phyloP scores from a whole-genome alignment of 2,113 vertebrate genomes.

The Puffinus mauretanicus region DNA sequence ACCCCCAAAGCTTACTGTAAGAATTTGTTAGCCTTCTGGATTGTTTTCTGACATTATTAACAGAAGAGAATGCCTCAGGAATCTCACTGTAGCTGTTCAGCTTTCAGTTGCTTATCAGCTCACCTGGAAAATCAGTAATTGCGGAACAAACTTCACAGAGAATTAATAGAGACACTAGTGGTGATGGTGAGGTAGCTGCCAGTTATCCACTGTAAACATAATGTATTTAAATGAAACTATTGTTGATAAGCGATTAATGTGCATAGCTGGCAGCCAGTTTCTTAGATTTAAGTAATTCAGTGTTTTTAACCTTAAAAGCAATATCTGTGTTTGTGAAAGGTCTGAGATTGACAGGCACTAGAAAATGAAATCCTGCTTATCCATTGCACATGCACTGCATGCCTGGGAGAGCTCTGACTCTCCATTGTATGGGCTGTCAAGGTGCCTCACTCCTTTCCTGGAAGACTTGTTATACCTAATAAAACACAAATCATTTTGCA shows the following conservation, averaged over 20 bases:
- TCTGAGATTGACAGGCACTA: background rate
- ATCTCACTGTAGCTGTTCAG: background rate
- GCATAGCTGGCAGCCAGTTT: background rate
- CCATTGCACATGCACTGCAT: rapidly evolving
- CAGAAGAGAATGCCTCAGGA: background rate
- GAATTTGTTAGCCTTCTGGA: background rate
- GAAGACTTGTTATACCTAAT: background rate
- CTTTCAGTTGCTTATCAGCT: background rate
- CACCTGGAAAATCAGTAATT: background rate
- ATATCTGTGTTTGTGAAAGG: background rate
- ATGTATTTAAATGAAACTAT: background rate
- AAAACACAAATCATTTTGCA: background rate
- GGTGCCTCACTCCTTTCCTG: background rate
- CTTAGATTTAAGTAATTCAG: background rate
- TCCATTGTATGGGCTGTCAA: background rate
- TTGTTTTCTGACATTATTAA: background rate
- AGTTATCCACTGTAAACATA: background rate
- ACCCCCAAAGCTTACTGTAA: rapidly evolving
- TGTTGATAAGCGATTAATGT: background rate
- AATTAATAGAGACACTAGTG: rapidly evolving
- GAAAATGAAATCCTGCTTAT: background rate
- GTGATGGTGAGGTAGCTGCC: background rate
- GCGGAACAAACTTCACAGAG: background rate
- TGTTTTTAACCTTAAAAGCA: background rate
- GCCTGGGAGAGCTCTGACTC: background rate